Conservation (phyloP, 2,888 invertebrate genomes). For the Ormyrus rosae region DNA sequence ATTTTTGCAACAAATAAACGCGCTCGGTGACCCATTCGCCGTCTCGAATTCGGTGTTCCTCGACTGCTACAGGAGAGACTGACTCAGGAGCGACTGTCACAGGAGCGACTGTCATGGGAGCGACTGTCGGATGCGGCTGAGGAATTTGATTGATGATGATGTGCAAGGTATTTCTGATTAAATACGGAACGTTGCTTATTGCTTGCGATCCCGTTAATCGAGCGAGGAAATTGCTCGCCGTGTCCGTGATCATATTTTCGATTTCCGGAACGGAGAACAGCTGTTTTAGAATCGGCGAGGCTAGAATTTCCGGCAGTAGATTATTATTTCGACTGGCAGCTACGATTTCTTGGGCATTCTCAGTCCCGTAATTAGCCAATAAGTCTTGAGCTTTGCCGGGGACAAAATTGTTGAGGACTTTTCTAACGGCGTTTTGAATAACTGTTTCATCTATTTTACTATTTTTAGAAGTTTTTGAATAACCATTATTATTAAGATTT, state of each 20-base stretch:
- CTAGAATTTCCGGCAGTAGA: constrained; percentile 60
- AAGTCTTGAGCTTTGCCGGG: constrained; percentile 46
- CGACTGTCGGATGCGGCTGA: not conserved
- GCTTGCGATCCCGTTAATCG: constrained; percentile 23
- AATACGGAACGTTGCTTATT: not conserved
- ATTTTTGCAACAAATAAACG: not conserved
- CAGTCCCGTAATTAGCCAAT: constrained; percentile 25
- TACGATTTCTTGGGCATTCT: constrained; percentile 47
- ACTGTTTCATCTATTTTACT: constrained; percentile 19
- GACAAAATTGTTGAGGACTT: constrained; percentile 64
- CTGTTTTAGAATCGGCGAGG: constrained; percentile 61
- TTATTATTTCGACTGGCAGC: constrained; percentile 47
- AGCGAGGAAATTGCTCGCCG: constrained; percentile 59
- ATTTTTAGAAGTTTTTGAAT: not conserved
- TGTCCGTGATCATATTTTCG: constrained; percentile 60
- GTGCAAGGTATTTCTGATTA: constrained; percentile 36
- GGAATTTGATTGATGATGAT: constrained; percentile 32
- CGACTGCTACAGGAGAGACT: not conserved
- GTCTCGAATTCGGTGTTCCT: not conserved
- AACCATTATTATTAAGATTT: not conserved
- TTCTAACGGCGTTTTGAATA: constrained; percentile 60
- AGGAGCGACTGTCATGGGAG: not conserved
- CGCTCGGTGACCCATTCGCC: constrained; percentile 23
- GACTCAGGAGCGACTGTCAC: not conserved
- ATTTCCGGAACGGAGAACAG: constrained; percentile 63